Evolutionary conservation across 2,113 vertebrate genomes (phyloP).

Genomic region (Canis aureus): DNA sequence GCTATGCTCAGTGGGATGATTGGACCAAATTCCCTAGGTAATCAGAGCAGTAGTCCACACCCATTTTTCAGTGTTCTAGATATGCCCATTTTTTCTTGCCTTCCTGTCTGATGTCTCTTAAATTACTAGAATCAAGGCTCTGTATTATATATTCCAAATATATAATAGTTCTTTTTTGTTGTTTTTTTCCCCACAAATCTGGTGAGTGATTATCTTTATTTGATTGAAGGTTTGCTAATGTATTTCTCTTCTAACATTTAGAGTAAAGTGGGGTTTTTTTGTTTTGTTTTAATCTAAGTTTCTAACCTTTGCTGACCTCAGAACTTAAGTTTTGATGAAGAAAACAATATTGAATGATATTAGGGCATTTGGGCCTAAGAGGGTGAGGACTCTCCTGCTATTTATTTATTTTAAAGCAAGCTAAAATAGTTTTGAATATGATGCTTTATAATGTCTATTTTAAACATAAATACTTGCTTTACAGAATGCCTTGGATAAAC

Average conservation of each 20-base stretch:
- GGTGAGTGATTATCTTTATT: not conserved
- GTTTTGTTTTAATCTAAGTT: not conserved
- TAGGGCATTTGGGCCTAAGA: constrained; percentile 4
- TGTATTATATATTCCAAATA: not conserved
- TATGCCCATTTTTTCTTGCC: not conserved
- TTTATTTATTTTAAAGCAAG: not conserved
- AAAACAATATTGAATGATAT: not conserved
- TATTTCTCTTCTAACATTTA: not conserved
- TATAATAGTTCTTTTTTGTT: not conserved
- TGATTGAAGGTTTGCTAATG: not conserved
- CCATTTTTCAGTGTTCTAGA: not conserved
- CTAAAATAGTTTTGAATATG: not conserved
- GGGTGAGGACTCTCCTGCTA: not conserved
- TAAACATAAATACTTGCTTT: constrained; percentile 7
- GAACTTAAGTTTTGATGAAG: not conserved
- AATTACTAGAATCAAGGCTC: not conserved
- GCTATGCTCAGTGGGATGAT: not conserved
- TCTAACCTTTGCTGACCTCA: constrained; percentile 48
- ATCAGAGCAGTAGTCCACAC: not conserved
- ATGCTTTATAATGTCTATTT: not conserved
- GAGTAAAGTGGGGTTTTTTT: not conserved
- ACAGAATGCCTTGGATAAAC: constrained; percentile 95
- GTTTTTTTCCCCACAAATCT: not conserved
- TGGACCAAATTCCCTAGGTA: not conserved
- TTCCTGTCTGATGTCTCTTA: not conserved